Conservation (phyloP, 2,113 vertebrate species). For the Syrmaticus mikado region DNA sequence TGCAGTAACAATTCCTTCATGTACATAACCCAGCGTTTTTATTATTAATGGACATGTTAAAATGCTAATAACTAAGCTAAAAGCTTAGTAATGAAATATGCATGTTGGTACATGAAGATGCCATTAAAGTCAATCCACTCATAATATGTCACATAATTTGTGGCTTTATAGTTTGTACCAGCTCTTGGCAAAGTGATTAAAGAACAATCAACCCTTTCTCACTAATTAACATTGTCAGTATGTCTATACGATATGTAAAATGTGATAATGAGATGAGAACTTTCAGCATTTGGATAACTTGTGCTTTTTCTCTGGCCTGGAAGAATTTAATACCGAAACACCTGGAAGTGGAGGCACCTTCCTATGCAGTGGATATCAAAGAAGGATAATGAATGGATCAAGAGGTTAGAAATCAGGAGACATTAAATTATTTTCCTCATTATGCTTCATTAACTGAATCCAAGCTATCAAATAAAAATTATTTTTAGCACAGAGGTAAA, state of each 20-base stretch:
- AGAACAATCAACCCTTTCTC: slow-evolving; percentile 29
- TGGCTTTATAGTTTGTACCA: background rate
- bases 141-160: background rate
- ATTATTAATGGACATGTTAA: background rate
- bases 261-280: background rate
- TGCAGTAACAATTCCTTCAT: background rate
- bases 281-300: slow-evolving; percentile 2
- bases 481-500: background rate
- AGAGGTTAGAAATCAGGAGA: background rate
- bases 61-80: background rate
- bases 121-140: slow-evolving; percentile 17
- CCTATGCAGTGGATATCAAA: slow-evolving; percentile 20
- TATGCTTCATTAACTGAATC: background rate
- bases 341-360: background rate
- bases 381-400: background rate
- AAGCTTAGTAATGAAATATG: slow-evolving; percentile 29
- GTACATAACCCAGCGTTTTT: background rate
- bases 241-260: slow-evolving; percentile 5
- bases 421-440: background rate
- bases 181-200: slow-evolving; percentile 23
- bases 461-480: background rate
- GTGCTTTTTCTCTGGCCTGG: background rate
- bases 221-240: slow-evolving; percentile 9
- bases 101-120: background rate
- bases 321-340: slow-evolving; percentile 16